Percentiles rank a stretch among this genome's conserved stretches.
These are phyloP conservation scores for Echeneis naucrates DNA, from an alignment of 2,797 vertebrate species.

Conservation along the genomic window DNA sequence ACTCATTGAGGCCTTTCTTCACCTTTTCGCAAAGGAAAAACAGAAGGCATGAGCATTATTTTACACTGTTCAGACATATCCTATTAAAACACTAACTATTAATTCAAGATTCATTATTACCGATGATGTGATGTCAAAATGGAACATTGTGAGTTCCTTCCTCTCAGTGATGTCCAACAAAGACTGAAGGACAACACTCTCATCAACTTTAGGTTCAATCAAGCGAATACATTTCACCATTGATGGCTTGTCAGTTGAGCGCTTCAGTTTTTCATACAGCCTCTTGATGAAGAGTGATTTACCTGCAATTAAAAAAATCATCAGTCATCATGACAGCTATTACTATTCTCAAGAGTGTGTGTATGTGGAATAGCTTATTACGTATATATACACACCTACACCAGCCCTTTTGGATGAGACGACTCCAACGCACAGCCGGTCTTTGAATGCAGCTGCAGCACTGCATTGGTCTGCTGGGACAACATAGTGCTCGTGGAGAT, in stretches of 20 bases:
- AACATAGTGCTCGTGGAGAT: constrained; percentile 88
- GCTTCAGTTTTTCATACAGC: constrained; percentile 83
- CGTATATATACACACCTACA: constrained; percentile 87
- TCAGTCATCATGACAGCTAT: not conserved
- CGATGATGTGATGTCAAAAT: constrained; percentile 94
- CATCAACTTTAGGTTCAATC: constrained; percentile 88
- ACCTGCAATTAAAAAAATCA: constrained; percentile 80
- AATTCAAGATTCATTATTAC: constrained; percentile 79
- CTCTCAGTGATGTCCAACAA: constrained; percentile 77
- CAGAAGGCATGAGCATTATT: constrained; percentile 16
- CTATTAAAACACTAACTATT: not conserved
- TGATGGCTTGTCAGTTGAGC: constrained; percentile 51
- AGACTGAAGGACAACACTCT: constrained; percentile 87
- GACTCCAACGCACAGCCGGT: constrained; percentile 87
- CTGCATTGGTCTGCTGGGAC: constrained; percentile 74
- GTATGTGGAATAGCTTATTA: not conserved
- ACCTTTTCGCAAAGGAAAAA: constrained; percentile 84
- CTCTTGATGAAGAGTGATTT: constrained; percentile 94
- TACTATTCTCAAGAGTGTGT: not conserved
- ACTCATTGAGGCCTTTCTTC: constrained; percentile 88
- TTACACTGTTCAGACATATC: fast-evolving
- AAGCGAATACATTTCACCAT: constrained; percentile 88
- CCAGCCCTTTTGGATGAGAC: constrained; percentile 92
- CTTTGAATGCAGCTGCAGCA: constrained; percentile 88
- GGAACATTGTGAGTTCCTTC: constrained; percentile 87